Evolutionary conservation across 2,888 invertebrate genomes (phyloP), one percentile per base, ranked within the genome.

Genomic region (Drosophila melanosoma): DNA sequence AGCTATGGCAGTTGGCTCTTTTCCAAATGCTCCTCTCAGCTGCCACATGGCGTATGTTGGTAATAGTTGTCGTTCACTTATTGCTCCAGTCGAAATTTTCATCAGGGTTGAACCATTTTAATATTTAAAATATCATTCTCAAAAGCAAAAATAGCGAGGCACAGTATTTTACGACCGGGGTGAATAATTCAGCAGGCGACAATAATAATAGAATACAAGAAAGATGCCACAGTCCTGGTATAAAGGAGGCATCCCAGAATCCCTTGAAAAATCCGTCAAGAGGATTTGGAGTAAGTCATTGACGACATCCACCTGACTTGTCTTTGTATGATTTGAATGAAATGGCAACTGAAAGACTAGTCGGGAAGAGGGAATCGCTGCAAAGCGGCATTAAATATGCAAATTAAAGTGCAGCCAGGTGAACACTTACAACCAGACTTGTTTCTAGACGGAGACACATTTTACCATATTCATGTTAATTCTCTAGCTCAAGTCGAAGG

Each of bases 41-140:
- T 80, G 68, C 35, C 40, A 48, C 26, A 23, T 45, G 11, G 29
- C 36, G 45, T 17, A 15, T 53, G 10, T 26, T 54, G 48, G 29
- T 58, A 52, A 54, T 45, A 64, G 70, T 65, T 67, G 54, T 61
- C 65, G 70, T 48, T 67, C 23, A 26, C 32, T 45, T 65, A 58
- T 51, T 32, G 59, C 53, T 48, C 6, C 10, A n/a, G 48, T 33
- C 48, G 3, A 48, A 36, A 35, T 35, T 38, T 51, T 49, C 70
- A 78, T 69, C 75, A 68, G 51, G 36, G 51, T 59, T 58, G 66
- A 76, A 78, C 82, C 68, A 72, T 81, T 83, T 83, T 77, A 78
- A 82, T 82, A 82, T 87, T 82, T 83, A 83, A 82, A 81, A 74
- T 74, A 77, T 78, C 74, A 77, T 83, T 82, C 68, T 77, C 52